Conservation (phyloP, 2,113 vertebrate genomes). For the Forbesichthys papilliferus region DNA sequence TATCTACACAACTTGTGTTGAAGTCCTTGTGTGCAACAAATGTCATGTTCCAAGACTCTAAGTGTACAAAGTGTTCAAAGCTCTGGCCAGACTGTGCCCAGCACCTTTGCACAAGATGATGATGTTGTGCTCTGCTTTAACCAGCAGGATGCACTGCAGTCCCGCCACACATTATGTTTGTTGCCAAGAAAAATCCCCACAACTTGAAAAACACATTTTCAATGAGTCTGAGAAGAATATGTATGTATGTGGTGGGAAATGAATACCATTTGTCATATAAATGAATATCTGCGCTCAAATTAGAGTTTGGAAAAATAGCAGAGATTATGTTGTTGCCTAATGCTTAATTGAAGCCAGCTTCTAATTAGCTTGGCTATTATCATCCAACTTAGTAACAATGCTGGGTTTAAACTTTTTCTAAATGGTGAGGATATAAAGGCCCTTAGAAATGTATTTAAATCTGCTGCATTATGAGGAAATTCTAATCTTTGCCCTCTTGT, state of each 20-base stretch:
- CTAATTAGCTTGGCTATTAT: slow-evolving; percentile 73
- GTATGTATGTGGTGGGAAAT: slow-evolving; percentile 63
- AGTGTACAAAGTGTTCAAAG: slow-evolving; percentile 32
- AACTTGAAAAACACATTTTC: slow-evolving; percentile 46
- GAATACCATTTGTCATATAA: slow-evolving; percentile 70
- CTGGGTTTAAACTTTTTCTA: slow-evolving; percentile 62
- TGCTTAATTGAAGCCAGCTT: slow-evolving; percentile 71
- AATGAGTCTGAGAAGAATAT: slow-evolving; percentile 55
- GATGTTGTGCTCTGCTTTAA: slow-evolving; percentile 51
- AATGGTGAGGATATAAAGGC: slow-evolving; percentile 47
- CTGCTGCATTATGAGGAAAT: slow-evolving; percentile 51
- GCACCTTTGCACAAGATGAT: no score
- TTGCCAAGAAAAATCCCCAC: slow-evolving; percentile 30
- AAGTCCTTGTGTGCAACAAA: no score
- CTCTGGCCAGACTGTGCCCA: neutral
- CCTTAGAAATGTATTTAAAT: slow-evolving; percentile 60
- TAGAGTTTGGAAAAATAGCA: slow-evolving; percentile 66
- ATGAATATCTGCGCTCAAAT: slow-evolving; percentile 70
- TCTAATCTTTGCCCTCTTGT: slow-evolving; percentile 63
- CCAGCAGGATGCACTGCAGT: slow-evolving; percentile 71
- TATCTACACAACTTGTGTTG: no score
- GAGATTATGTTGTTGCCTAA: slow-evolving; percentile 71
- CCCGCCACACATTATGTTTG: slow-evolving; percentile 28
- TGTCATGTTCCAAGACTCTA: slow-evolving; percentile 24
- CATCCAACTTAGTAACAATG: slow-evolving; percentile 63